phyloP scores from a whole-genome alignment of 23 tunicate genomes.

The Corella eumyota region DNA sequence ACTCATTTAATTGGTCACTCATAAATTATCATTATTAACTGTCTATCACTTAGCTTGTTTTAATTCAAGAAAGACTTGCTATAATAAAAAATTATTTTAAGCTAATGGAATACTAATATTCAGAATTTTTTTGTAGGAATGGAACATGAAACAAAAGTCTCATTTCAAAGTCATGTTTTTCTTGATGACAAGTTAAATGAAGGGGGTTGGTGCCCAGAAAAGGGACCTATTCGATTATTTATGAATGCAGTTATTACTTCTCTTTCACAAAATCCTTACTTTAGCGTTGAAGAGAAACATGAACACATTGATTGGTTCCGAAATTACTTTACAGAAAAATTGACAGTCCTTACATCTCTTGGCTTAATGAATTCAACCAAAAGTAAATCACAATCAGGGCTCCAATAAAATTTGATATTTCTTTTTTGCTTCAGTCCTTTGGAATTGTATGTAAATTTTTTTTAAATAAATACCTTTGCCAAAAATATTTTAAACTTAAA shows the following conservation, averaged over 20 bases:
- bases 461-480: too few species aligned
- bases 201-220: conserved; percentile 65
- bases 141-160: conserved; percentile 49
- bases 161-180: conserved; percentile 79
- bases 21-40: too few species aligned
- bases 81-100: too few species aligned
- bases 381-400: not conserved
- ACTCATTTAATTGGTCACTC: too few species aligned
- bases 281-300: conserved; percentile 53
- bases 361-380: conserved; percentile 14
- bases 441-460: too few species aligned
- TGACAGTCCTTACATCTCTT: conserved; percentile 15
- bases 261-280: conserved; percentile 45
- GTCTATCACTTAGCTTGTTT: too few species aligned
- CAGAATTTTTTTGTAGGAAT: conserved; percentile 19
- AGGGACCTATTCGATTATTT: conserved; percentile 61
- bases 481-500: too few species aligned
- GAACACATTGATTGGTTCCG: conserved; percentile 84
- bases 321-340: conserved; percentile 64
- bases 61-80: too few species aligned
- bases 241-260: conserved; percentile 52
- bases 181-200: conserved; percentile 57
- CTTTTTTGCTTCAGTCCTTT: too few species aligned
- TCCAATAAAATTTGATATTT: too few species aligned
- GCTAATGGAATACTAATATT: too few species aligned